Conservation (phyloP, 2,797 vertebrate species). For the Etheostoma nigrum region DNA sequence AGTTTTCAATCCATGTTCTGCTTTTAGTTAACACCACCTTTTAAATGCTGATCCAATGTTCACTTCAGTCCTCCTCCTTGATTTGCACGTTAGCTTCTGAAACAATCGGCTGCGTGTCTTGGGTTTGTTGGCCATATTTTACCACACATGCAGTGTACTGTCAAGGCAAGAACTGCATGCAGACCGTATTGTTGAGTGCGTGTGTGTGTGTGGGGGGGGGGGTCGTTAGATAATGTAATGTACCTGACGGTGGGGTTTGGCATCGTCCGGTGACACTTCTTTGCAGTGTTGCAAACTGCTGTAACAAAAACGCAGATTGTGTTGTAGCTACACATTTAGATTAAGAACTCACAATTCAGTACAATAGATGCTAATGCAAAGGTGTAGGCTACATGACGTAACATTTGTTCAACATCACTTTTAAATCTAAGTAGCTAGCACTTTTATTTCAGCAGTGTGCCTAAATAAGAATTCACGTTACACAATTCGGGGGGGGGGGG, state of each 20-base stretch:
- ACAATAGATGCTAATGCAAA: neutral
- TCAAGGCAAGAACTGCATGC: neutral
- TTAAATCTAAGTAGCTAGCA: too few species aligned
- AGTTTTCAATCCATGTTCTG: neutral
- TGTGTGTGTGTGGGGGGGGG: too few species aligned
- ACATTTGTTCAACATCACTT: too few species aligned
- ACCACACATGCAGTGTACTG: neutral
- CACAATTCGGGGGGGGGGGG: too few species aligned
- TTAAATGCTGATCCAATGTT: neutral
- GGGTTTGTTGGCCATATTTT: conserved; percentile 12
- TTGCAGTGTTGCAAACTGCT: neutral
- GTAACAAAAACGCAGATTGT: neutral
- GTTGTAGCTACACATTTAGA: neutral
- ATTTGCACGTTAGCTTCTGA: fast-evolving
- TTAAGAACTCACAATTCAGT: too few species aligned
- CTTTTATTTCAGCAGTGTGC: too few species aligned
- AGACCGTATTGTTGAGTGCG: neutral
- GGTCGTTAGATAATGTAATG: neutral
- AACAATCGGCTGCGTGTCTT: fast-evolving
- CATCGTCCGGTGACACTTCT: neutral
- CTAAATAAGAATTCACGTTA: too few species aligned
- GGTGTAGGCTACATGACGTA: too few species aligned
- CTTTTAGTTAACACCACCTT: conserved; percentile 26
- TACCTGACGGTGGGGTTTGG: neutral
- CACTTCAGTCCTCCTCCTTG: neutral